phyloP scores from a whole-genome alignment of 2,888 invertebrate genomes.

The Pyrrhia umbra region DNA sequence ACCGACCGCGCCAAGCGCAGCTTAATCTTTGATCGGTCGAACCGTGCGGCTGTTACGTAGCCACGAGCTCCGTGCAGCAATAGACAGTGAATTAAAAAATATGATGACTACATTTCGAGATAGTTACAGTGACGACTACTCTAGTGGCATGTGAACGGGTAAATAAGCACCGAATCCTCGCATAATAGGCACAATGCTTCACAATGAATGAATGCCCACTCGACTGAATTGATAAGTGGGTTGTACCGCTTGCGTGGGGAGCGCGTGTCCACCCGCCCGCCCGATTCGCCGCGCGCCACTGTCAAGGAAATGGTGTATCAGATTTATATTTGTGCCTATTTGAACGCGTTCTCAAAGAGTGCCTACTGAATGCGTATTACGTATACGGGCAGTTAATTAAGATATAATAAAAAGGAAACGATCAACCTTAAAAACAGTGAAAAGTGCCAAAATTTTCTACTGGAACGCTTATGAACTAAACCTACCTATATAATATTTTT shows the following conservation, averaged over 20 bases:
- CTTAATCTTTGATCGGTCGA: no score
- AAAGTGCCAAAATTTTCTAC: no score
- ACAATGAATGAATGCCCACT: slow-evolving; percentile 89
- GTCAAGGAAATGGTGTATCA: slow-evolving; percentile 22
- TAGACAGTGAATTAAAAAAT: slow-evolving; percentile 22
- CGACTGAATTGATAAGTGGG: slow-evolving; percentile 90
- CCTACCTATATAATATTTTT: no score
- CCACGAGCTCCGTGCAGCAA: slow-evolving; percentile 9
- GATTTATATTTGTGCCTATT: slow-evolving; percentile 55
- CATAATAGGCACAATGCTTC: slow-evolving; percentile 86
- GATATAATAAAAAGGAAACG: no score
- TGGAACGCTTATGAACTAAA: no score
- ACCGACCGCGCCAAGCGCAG: no score
- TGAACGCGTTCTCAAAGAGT: slow-evolving; percentile 41
- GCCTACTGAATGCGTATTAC: background rate
- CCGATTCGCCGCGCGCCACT: slow-evolving; percentile 58
- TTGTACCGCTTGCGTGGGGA: slow-evolving; percentile 79
- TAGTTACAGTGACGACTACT: slow-evolving; percentile 54
- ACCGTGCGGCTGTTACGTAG: no score
- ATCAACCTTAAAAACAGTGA: no score
- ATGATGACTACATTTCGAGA: slow-evolving; percentile 46
- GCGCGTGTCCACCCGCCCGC: slow-evolving; percentile 76
- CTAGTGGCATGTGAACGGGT: slow-evolving; percentile 78
- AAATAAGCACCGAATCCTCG: slow-evolving; percentile 84
- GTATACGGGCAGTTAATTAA: no score